Conservation (phyloP, 1,140 invertebrate species). For the Drosophila triauraria region DNA sequence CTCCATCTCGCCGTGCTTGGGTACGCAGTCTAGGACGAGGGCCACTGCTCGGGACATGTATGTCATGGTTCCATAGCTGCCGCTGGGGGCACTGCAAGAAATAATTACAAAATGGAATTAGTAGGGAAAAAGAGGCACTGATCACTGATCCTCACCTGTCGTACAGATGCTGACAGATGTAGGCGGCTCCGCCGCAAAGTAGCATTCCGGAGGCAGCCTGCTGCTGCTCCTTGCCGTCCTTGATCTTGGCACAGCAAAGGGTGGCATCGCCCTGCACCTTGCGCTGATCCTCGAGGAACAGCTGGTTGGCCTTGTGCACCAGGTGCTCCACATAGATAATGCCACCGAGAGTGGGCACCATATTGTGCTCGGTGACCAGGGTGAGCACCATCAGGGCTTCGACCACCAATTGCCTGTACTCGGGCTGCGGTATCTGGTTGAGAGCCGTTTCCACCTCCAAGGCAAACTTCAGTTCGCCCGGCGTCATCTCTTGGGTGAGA, state of each 20-base stretch:
- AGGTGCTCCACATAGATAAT: constrained; percentile 96
- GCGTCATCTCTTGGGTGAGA: constrained; percentile 99
- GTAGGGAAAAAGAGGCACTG: background rate
- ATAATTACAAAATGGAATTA: background rate
- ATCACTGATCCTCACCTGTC: constrained; percentile 87
- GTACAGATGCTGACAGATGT: constrained; percentile 98
- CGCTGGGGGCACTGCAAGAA: constrained; percentile 93
- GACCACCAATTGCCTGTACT: constrained; percentile 98
- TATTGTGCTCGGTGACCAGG: constrained; percentile 94
- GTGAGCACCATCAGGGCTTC: constrained; percentile 99
- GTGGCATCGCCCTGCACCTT: constrained; percentile 93
- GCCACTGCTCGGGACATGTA: constrained; percentile 96
- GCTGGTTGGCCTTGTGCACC: constrained; percentile 96
- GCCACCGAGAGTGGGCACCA: constrained; percentile 90
- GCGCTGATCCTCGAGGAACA: constrained; percentile 98
- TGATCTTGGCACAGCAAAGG: constrained; percentile 93
- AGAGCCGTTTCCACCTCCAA: constrained; percentile 98
- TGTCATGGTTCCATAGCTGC: constrained; percentile 98
- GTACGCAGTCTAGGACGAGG: constrained; percentile 90
- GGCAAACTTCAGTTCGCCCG: constrained; percentile 99
- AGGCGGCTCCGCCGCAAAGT: constrained; percentile 95
- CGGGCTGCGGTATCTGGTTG: constrained; percentile 98
- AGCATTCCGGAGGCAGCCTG: constrained; percentile 88
- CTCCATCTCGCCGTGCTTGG: constrained; percentile 91
- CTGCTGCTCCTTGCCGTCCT: constrained; percentile 87